Percentiles rank a stretch among this genome's conserved stretches.
Evolutionary conservation across 1,140 invertebrate genomes (phyloP).

Genomic region (Dinoponera quadriceps): DNA sequence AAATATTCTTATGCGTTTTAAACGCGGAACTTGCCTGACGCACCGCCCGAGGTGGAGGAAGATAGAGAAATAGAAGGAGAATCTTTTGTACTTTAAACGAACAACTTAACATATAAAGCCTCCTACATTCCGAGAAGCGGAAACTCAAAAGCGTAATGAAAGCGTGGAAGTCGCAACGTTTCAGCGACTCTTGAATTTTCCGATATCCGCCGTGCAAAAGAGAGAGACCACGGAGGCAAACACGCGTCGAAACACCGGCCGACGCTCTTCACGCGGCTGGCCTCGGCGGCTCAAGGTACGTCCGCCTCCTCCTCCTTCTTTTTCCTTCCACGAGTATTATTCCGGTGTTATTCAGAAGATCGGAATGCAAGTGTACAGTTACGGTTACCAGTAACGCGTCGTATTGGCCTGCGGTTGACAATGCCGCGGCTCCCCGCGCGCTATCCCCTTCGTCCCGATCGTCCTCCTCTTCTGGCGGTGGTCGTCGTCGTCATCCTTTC

Average conservation of each 20-base stretch:
- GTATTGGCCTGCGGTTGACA: constrained; percentile 71
- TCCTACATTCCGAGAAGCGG: too few species aligned
- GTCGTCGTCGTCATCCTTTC: constrained; percentile 59
- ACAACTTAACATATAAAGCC: too few species aligned
- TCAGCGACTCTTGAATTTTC: background rate
- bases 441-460: constrained; percentile 3
- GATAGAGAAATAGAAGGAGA: too few species aligned
- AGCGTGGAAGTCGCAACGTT: too few species aligned
- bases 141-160: too few species aligned
- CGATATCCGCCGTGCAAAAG: background rate
- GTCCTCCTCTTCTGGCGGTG: background rate
- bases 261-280: constrained; percentile 4
- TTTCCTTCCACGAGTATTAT: constrained; percentile 66
- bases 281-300: constrained; percentile 19
- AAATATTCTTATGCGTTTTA: too few species aligned
- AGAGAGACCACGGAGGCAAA: background rate
- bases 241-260: constrained; percentile 16
- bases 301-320: constrained; percentile 37
- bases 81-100: too few species aligned
- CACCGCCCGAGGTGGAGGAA: too few species aligned
- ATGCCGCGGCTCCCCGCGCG: constrained; percentile 65
- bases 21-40: too few species aligned
- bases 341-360: constrained; percentile 72
- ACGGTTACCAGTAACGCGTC: constrained; percentile 78
- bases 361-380: constrained; percentile 83